Base-by-base conservation (phyloP, 2,888 invertebrate species). In the Hypolimnas misippus region DNA sequence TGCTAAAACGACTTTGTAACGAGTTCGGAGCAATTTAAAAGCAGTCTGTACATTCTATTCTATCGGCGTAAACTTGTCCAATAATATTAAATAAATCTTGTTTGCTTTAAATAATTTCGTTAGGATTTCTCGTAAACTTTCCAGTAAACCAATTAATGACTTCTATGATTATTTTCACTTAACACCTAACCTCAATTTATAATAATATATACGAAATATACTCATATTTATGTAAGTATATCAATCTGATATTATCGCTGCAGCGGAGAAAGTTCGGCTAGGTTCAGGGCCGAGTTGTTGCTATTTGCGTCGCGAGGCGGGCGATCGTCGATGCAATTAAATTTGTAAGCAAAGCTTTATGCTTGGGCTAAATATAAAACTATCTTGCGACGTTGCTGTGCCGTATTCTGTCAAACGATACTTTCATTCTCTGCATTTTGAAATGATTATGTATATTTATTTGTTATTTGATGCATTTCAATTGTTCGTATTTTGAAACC, bases 291-390 rank as follows among this genome's bases (percentile, higher is more conserved):
- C 92, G 85, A 78, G 76, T 76, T 75, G 81, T 75, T 76, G 86
- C 85, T 91, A 91, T 91, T 91, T 91, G 73, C 82, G 88, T 82
- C 83, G 76, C 87, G 78, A 79, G 83, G 86, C 90, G 83, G 86
- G 84, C 90, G 90, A 89, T 89, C 87, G 86, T 75, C 87, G 86
- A 85, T 89, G 91, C 90, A 89, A 90, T 91, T 90, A 92, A 89
- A 89, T 85, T 85, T 87, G 90, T 87, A 85, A 87, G 83, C 86
- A 83, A 81, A 87, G 86, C 84, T 87, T 86, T 89, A 88, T 86
- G 86, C 83, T 81, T 80, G 71, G 75, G 82, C 85, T 89, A 89
- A 87, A 89, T 86, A 85, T 89, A 89, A 74, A 73, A 72, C 70
- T 73, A 76, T 73, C 70, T 76, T 67, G 79, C 81, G 81, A 76